Conservation (phyloP, 2,888 invertebrate genomes). For the Leucoma salicis region DNA sequence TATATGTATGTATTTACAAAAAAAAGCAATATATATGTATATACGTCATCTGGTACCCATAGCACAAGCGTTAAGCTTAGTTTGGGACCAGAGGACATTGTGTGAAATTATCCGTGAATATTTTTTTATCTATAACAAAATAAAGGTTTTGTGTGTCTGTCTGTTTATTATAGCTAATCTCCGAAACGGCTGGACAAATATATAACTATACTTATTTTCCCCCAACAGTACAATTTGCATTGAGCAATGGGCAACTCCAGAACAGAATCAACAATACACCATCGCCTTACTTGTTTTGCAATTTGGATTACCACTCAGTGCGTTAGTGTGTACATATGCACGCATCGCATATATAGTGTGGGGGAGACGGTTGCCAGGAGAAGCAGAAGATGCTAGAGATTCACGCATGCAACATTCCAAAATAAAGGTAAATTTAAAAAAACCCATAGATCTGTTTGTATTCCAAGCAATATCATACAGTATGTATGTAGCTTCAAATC, state of each 20-base stretch:
- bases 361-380: constrained; percentile 93
- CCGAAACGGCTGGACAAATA: too few species aligned
- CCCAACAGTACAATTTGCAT: constrained; percentile 84
- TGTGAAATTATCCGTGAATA: too few species aligned
- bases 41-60: too few species aligned
- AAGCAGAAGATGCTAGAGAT: constrained; percentile 92
- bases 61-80: too few species aligned
- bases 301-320: constrained; percentile 90
- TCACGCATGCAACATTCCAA: constrained; percentile 92
- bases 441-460: not conserved
- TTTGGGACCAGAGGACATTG: too few species aligned
- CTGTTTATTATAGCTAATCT: too few species aligned
- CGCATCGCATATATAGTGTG: constrained; percentile 93
- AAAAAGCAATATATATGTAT: too few species aligned
- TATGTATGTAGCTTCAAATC: not conserved
- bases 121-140: too few species aligned
- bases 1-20: too few species aligned
- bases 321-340: constrained; percentile 92
- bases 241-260: constrained; percentile 85
- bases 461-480: not conserved
- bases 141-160: too few species aligned
- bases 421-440: constrained; percentile 88
- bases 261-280: constrained; percentile 88
- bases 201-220: too few species aligned
- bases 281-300: constrained; percentile 90